These are phyloP conservation scores for Nibea albiflora DNA, from an alignment of 2,113 vertebrate species.

Conservation along the genomic window DNA sequence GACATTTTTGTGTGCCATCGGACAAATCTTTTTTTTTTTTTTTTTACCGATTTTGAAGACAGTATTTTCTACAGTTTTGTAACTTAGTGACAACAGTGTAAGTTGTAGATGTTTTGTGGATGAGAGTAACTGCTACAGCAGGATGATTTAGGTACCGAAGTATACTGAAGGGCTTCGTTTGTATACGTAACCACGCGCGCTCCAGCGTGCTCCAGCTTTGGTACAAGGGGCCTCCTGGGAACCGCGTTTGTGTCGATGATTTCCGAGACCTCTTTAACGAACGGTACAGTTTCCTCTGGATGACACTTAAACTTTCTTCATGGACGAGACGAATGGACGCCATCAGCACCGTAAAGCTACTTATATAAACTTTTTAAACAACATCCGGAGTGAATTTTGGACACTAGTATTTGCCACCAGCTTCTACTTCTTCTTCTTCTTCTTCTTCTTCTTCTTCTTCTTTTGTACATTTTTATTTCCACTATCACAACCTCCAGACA, in stretches of 20 bases:
- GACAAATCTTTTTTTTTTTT: not conserved
- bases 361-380: conserved; percentile 4
- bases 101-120: conserved; percentile 38
- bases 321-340: not conserved
- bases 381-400: conserved; percentile 8
- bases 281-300: conserved; percentile 50
- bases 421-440: conserved; percentile 30
- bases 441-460: conserved; percentile 35
- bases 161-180: conserved; percentile 34
- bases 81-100: conserved; percentile 29
- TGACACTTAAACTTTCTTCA: not conserved
- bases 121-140: conserved; percentile 13
- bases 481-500: conserved; percentile 25
- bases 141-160: conserved; percentile 44
- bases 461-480: conserved; percentile 52
- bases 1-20: conserved; percentile 33
- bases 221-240: conserved; percentile 55
- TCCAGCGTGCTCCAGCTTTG: conserved; percentile 19
- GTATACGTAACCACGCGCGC: not conserved
- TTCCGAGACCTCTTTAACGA: not conserved
- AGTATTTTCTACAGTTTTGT: conserved; percentile 58
- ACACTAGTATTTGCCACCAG: conserved; percentile 7
- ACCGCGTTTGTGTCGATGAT: not conserved
- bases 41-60: conserved; percentile 33
- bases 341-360: conserved; percentile 18